Evolutionary conservation across 35 echinoderm and acorn worm genomes (phyloP), one percentile per base, ranked within the genome.

Genomic region (Stichopus chloronotus): DNA sequence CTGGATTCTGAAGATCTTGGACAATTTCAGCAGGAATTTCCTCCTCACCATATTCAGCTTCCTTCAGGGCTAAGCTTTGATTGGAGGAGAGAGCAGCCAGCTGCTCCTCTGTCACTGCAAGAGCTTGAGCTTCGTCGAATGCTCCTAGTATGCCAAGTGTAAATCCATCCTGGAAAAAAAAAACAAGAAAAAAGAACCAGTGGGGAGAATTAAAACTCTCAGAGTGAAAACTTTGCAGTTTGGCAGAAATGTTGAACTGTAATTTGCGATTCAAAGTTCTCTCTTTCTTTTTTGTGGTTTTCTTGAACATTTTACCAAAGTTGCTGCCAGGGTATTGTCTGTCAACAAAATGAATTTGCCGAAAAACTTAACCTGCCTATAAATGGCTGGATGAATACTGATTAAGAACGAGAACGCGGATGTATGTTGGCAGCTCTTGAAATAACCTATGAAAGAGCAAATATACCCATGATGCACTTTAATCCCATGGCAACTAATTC

Each of bases 1-100:
- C 81, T 5, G 54, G 5, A 20, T 55, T 57, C 81, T 57, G 54
- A 53, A 84, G 56, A 16, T 84, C 53, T 58, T 57, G 4, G 58
- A 84, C 58, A n/a, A 84, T 20, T 57, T 56, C 81, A 4, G 4
- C 53, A 84, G 81, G 81, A 57, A 84, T 16, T 16, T 84, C 81
- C 54, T 84, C 81, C 55, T 84, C 54, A 19, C 81, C 81, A 59
- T 84, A 84, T 19, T 84, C 81, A n/a, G 81, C 81, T 58, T 56
- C 81, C 58, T 57, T 12, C 23, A 84, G 57, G 8, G 52, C 81
- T 24, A 84, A 24, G 57, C 23, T 84, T 58, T 84, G 81, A 84
- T 0, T 58, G 4, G 81, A 58, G 17, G 81, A 84, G 5, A 84
- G 81, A 84, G 81, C 16, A 21, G 81, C 0, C 0, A 57, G 4